These are phyloP conservation scores for Spheniscus mendiculus DNA, from an alignment of 2,113 vertebrate species.

Conservation along the genomic window DNA sequence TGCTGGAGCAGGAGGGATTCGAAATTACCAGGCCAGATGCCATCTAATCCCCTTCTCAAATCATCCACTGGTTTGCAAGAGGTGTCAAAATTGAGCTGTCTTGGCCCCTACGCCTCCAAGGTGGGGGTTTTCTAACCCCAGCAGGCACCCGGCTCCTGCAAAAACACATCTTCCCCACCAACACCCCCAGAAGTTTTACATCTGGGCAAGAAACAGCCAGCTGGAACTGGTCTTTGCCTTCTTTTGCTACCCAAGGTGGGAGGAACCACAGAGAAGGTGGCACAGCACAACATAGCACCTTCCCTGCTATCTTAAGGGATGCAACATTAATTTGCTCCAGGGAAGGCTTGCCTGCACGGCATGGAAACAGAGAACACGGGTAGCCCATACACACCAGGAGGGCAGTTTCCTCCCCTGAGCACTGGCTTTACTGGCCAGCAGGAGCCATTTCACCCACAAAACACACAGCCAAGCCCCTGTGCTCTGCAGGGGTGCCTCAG, in stretches of 20 bases:
- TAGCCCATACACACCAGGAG: accelerated
- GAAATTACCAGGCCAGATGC: accelerated
- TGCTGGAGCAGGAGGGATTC: not conserved
- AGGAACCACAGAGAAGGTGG: too few relatives aligned
- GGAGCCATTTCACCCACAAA: not conserved
- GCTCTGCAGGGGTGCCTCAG: not conserved
- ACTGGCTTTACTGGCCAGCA: not conserved
- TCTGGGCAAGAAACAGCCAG: not conserved
- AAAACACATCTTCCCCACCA: not conserved
- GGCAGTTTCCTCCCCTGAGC: not conserved
- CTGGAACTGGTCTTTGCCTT: not conserved
- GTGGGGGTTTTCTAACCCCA: not conserved
- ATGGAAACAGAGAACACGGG: accelerated
- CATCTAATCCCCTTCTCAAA: not conserved
- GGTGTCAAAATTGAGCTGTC: accelerated
- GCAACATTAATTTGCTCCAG: accelerated
- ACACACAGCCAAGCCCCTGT: accelerated
- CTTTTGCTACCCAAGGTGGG: too few relatives aligned
- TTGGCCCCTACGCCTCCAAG: accelerated
- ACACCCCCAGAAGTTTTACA: too few relatives aligned
- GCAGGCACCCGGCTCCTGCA: accelerated
- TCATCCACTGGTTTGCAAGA: not conserved
- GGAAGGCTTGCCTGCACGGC: accelerated
- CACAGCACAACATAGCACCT: accelerated
- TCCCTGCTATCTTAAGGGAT: not conserved